Conservation (phyloP, 2,797 vertebrate genomes). For the Falco berigora region DNA sequence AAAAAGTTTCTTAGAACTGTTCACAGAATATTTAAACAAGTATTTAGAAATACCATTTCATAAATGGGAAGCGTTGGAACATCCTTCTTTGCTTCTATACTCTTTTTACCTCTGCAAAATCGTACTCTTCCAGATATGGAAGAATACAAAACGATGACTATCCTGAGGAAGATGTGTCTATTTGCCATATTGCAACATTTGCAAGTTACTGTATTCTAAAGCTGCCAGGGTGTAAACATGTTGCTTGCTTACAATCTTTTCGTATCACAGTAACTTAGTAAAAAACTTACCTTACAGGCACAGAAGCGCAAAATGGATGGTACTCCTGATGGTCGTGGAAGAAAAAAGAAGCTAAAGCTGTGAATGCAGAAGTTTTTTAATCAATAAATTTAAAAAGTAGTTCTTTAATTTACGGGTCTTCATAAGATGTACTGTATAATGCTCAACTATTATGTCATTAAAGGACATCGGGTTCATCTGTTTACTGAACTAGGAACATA, state of each 20-base stretch:
- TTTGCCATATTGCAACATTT: neutral
- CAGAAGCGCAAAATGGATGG: conserved; percentile 95
- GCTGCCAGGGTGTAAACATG: neutral
- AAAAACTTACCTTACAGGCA: conserved; percentile 70
- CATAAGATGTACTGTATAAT: conserved; percentile 88
- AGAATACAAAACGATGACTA: rapidly evolving
- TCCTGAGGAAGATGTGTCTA: neutral
- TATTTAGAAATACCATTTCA: neutral
- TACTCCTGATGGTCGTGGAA: conserved; percentile 87
- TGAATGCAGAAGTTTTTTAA: conserved; percentile 73
- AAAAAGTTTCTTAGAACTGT: neutral
- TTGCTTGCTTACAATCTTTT: neutral
- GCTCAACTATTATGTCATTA: conserved; percentile 80
- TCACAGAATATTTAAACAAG: neutral
- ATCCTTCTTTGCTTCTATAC: neutral
- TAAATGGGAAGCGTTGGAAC: neutral
- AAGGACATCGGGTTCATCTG: conserved; percentile 80
- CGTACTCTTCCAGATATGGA: neutral
- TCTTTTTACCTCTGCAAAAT: neutral
- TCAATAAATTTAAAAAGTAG: conserved; percentile 80
- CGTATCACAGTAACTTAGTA: neutral
- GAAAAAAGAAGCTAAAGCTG: conserved; percentile 96
- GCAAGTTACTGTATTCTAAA: neutral
- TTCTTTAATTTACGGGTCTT: conserved; percentile 89
- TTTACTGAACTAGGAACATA: conserved; percentile 82